Base-by-base conservation (phyloP, 2,888 invertebrate genomes). In the Epistrophella euchroma region DNA sequence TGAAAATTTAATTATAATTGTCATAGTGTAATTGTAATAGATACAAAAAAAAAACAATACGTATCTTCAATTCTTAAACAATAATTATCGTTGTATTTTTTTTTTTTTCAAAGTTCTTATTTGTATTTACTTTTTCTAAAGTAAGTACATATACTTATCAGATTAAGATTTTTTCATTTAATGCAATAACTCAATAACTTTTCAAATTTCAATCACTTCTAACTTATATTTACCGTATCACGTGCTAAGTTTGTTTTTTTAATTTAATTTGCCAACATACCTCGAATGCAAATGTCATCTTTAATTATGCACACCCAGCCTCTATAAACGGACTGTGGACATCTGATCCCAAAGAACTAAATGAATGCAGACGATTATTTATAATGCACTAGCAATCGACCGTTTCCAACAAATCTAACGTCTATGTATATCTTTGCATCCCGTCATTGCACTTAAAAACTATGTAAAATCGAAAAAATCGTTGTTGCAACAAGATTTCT, bases 251-350 rank as follows among this genome's bases (percentile, higher is more conserved):
- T 52, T 47, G 2, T 19, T 47, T 19, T 22, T 50, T 50, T 25
- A n/a, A 11, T 13, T 22, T 2, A 2, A n/a, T n/a, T 52, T 28
- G 52, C 52, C 52, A 52, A 52, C 52, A 52, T 52, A n/a, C 52
- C 52, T 71, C 43, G 64, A 72, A 81, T 81, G 71, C 71, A 81
- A 81, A 76, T 76, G 71, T 76, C 64, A 71, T 71, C 28, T 45
- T 40, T 15, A 64, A 75, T 81, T 81, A 81, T 81, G 81, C 77
- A 77, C 77, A 66, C 52, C 28, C 52, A 52, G 15, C 25, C 28
- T 52, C 52, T 52, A 52, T 9, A 28, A 52, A 28, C 9, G 52
- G 28, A 28, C 52, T 28, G 4, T 15, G 15, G 52, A 52, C 52
- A 52, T 52, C 52, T 52, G 52, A 25, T 52, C 15, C 11, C 13